A percentile compares a stretch with the other conserved stretches of the same genome.
These are phyloP conservation scores for Trichogramma pretiosum DNA, from an alignment of 1,140 invertebrate genomes.

Conservation along the genomic window DNA sequence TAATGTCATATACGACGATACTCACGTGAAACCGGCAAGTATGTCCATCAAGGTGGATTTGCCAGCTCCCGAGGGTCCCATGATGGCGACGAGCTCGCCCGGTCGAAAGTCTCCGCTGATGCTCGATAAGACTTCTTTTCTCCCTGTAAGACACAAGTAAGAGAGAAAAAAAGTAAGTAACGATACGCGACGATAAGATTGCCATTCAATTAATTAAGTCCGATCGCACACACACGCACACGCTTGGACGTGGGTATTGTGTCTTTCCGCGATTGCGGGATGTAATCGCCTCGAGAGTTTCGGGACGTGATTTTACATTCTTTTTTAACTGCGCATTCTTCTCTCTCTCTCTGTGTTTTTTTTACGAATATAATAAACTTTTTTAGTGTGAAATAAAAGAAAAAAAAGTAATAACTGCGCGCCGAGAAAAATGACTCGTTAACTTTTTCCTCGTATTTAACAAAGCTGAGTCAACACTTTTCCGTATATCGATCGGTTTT, in stretches of 20 bases:
- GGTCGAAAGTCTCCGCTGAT: constrained; percentile 53
- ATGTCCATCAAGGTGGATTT: constrained; percentile 75
- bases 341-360: too few relatives aligned
- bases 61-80: constrained; percentile 80
- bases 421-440: too few relatives aligned
- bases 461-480: too few relatives aligned
- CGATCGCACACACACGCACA: too few relatives aligned
- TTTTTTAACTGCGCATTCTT: too few relatives aligned
- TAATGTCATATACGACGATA: neutral
- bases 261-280: neutral
- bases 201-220: too few relatives aligned
- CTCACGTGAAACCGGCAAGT: constrained; percentile 64
- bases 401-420: too few relatives aligned
- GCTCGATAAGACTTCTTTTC: constrained; percentile 50
- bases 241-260: neutral
- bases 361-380: too few relatives aligned
- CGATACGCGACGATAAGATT: neutral
- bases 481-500: too few relatives aligned
- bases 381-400: too few relatives aligned
- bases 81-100: constrained; percentile 66
- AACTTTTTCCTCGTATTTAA: too few relatives aligned
- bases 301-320: neutral
- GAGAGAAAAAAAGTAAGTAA: neutral
- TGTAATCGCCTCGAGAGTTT: neutral
- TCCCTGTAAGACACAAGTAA: constrained; percentile 36